A percentile compares a stretch with the other conserved stretches of the same genome.
These are phyloP conservation scores for Tridacna gigas DNA, from an alignment of 2,888 invertebrate genomes.

Conservation along the genomic window DNA sequence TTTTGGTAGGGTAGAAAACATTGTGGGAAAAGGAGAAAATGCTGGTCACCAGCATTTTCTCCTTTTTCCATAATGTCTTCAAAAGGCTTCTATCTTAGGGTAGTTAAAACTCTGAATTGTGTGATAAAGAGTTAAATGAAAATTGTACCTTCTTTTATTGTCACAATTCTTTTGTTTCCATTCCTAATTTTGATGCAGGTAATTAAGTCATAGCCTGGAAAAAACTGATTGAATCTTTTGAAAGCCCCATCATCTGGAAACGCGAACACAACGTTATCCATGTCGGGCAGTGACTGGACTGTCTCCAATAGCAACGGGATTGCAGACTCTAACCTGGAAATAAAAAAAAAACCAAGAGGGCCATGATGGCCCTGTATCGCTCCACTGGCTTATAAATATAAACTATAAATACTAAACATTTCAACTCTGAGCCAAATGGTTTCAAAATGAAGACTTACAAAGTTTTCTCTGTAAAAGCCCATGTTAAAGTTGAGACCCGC, in stretches of 20 bases:
- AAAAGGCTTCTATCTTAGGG: not conserved
- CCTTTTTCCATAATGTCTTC: not conserved
- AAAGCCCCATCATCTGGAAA: conserved; percentile 85
- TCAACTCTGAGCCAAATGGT: no score
- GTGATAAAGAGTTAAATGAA: not conserved
- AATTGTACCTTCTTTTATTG: conserved; percentile 83
- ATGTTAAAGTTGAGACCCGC: no score
- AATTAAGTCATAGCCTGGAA: conserved; percentile 78
- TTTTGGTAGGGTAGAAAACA: no score
- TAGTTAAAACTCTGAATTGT: not conserved
- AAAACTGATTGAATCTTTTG: conserved; percentile 83
- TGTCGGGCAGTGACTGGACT: conserved; percentile 68
- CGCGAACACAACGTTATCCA: conserved; percentile 79
- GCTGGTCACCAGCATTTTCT: not conserved
- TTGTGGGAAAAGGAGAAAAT: not conserved
- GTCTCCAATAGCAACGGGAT: conserved; percentile 81
- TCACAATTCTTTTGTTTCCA: conserved; percentile 81
- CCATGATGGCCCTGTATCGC: no score
- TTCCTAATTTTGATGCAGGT: conserved; percentile 84
- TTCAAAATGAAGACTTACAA: no score
- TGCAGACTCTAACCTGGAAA: conserved; percentile 83
- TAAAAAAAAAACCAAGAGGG: not conserved
- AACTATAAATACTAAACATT: no score
- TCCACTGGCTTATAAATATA: no score
- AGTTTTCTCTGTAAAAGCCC: no score